Conservation (phyloP, 1,140 invertebrate genomes). For the Tyrophagus putrescentiae region DNA sequence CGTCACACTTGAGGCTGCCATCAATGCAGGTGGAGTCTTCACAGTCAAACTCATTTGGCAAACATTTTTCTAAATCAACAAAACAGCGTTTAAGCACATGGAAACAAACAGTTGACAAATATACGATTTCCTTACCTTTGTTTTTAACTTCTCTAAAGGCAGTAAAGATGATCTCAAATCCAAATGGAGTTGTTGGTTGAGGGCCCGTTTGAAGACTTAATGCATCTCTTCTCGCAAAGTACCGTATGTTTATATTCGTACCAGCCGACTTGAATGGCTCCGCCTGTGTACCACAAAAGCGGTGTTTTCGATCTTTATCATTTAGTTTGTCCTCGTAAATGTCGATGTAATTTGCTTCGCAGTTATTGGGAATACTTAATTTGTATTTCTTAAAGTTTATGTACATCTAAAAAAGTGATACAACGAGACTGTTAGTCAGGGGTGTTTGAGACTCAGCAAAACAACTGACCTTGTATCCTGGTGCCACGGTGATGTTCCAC, state of each 20-base stretch:
- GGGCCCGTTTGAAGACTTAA: conserved; percentile 46
- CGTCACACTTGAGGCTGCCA: conserved; percentile 51
- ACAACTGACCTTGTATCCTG: conserved; percentile 47
- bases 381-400: conserved; percentile 50
- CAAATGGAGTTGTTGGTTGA: too few relatives aligned
- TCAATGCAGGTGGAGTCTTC: conserved; percentile 48
- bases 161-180: conserved; percentile 53
- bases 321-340: conserved; percentile 52
- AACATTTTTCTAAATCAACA: conserved; percentile 27
- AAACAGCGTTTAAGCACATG: not conserved
- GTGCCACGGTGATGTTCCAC: conserved; percentile 53
- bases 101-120: not conserved
- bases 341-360: conserved; percentile 62
- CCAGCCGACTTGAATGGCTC: conserved; percentile 41
- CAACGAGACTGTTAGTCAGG: not conserved
- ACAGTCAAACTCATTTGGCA: conserved; percentile 30
- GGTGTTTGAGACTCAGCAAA: not conserved
- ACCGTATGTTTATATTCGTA: conserved; percentile 47
- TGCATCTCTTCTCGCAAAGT: conserved; percentile 47
- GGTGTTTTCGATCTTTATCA: conserved; percentile 29
- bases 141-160: conserved; percentile 46
- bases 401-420: conserved; percentile 44
- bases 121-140: conserved; percentile 17
- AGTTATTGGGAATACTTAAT: conserved; percentile 59
- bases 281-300: conserved; percentile 54